Base-by-base conservation (phyloP, 2,888 invertebrate genomes). In the Pimpla rufipes region DNA sequence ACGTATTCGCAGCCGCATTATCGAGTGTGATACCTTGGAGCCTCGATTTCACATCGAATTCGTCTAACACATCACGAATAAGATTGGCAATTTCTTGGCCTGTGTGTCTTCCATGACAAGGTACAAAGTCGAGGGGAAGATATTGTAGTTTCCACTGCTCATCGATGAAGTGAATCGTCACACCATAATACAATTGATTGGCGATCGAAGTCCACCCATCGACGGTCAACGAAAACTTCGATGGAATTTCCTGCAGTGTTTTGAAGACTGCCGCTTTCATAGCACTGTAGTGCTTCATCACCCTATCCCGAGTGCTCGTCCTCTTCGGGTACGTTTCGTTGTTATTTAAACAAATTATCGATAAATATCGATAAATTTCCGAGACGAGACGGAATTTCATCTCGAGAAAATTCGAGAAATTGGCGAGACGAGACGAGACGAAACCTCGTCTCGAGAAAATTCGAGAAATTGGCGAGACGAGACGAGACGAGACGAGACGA, bases 101-200 rank as follows among this genome's bases (percentile, higher is more conserved):
- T n/a, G 79, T 66, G 71, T 75, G 82, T 35, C 59, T 23, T 21
- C 75, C 86, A 40, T 83, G 59, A 8, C 70, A 59, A 16, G 77
- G 80, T 42, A 86, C 37, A 50, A 84, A 85, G 59, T 85, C 85
- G 10, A 85, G 40, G 8, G 73, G 79, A 11, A 85, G 55, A 13
- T 79, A 83, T 66, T 84, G 79, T 16, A 84, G 67, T 13, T 45
- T 76, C 79, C 78, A 86, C 52, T 84, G 29, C 11, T 70, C 71
- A 71, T 86, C 84, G 57, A 86, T 80, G n/a, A 55, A 84, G 74
- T 84, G 84, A 10, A 67, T 77, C 7, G 85, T 86, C n/a, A 86
- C 59, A 8, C 84, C 84, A 37, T 81, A 68, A 55, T 82, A 84
- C 29, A 79, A 79, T 40, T 29, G 37, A 23, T 79, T 79, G 18